Conservation (phyloP, 2,888 invertebrate species). For the Elmis aenea region DNA sequence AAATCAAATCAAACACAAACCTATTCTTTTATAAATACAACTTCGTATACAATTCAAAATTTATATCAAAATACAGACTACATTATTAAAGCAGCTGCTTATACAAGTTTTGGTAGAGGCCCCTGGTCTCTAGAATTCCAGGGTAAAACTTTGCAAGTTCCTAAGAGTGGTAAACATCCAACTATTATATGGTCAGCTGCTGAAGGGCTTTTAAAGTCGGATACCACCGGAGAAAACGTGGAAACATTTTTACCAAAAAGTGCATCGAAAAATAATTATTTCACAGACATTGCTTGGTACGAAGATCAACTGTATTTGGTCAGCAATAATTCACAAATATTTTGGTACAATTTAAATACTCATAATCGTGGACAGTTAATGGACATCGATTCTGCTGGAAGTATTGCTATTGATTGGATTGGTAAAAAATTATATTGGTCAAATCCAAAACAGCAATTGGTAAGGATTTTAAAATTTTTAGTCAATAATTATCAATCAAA, state of each 20-base stretch:
- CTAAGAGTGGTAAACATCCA: conserved; percentile 55
- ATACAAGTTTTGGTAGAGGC: conserved; percentile 69
- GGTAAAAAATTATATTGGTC: conserved; percentile 89
- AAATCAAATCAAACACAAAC: conserved; percentile 43
- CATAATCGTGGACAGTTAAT: conserved; percentile 54
- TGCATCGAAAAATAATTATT: conserved; percentile 56
- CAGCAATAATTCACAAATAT: conserved; percentile 65
- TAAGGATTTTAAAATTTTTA: no score
- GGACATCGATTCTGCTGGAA: conserved; percentile 68
- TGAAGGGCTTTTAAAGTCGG: conserved; percentile 73
- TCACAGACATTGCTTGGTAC: conserved; percentile 74
- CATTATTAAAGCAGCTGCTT: conserved; percentile 72
- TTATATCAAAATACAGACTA: conserved; percentile 74
- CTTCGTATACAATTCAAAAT: conserved; percentile 61
- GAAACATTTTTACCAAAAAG: conserved; percentile 61
- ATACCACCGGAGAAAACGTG: conserved; percentile 73
- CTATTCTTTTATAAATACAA: conserved; percentile 52
- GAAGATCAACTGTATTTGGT: conserved; percentile 70
- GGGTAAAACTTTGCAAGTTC: conserved; percentile 58
- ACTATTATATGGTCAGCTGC: conserved; percentile 70
- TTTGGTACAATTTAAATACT: conserved; percentile 65
- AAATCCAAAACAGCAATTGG: conserved; percentile 77
- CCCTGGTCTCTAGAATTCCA: conserved; percentile 75
- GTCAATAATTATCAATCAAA: no score
- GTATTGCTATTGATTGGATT: conserved; percentile 86